These are phyloP conservation scores for Caranx melampygus DNA, from an alignment of 2,113 vertebrate species.

Conservation along the genomic window DNA sequence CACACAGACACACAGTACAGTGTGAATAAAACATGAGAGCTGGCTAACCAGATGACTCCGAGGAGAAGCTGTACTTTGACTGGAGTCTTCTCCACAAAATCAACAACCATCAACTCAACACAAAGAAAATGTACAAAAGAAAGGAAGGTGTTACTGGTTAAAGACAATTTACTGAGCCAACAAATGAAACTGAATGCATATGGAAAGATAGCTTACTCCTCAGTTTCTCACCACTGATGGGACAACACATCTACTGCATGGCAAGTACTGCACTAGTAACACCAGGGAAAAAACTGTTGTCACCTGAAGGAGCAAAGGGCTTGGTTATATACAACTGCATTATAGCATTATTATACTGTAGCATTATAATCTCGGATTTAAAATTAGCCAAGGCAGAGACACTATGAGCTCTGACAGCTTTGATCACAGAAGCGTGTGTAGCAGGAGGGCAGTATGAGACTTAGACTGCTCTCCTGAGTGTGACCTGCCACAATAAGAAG, in stretches of 20 bases:
- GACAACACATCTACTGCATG: no score
- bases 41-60: conserved; percentile 56
- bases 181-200: background rate
- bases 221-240: no score
- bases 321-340: background rate
- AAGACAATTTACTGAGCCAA: background rate
- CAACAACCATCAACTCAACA: background rate
- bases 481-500: background rate
- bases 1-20: background rate
- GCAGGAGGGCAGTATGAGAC: background rate
- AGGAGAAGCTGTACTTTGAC: background rate
- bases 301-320: background rate
- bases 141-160: no score
- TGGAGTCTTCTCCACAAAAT: background rate
- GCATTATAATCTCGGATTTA: background rate
- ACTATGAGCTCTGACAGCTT: background rate
- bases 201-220: background rate
- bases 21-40: conserved; percentile 71
- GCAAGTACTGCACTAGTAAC: background rate
- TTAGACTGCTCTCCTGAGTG: no score
- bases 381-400: background rate
- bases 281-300: background rate
- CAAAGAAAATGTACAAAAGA: background rate
- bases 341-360: background rate
- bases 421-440: background rate